Evolutionary conservation across 1,140 invertebrate species (phyloP).

Genomic region (Aphelinus atriplicis): DNA sequence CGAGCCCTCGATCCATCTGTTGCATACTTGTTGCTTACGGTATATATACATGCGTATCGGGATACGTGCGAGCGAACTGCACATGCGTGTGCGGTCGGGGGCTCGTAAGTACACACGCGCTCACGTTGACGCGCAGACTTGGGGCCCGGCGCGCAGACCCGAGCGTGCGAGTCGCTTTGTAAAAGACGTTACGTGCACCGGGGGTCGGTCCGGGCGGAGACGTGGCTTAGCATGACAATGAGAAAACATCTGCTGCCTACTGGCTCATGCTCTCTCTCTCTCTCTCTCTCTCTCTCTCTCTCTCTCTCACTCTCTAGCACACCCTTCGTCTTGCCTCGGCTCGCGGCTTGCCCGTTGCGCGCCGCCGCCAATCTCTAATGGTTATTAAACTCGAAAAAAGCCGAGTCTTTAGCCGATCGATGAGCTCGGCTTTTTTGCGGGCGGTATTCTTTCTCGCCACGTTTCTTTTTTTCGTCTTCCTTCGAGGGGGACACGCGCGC

Average conservation of each 20-base stretch:
- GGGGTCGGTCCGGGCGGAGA: conserved; percentile 33
- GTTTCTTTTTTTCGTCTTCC: neutral
- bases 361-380: conserved; percentile 13
- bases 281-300: conserved; percentile 31
- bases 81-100: neutral
- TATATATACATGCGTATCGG: no score
- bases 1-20: no score
- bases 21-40: no score
- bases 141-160: neutral
- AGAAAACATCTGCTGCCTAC: conserved; percentile 54
- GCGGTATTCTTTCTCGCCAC: no score
- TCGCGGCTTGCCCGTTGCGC: no score
- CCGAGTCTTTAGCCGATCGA: conserved; percentile 1
- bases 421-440: no score
- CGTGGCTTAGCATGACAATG: conserved; percentile 54
- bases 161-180: no score
- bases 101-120: neutral
- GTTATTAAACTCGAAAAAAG: conserved; percentile 37
- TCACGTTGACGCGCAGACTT: conserved; percentile 10
- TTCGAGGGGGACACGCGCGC: neutral
- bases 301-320: neutral
- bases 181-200: neutral
- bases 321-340: no score
- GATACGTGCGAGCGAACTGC: no score
- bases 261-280: conserved; percentile 34